These are phyloP conservation scores for Alces alces DNA, from an alignment of 2,113 vertebrate genomes.

Conservation along the genomic window DNA sequence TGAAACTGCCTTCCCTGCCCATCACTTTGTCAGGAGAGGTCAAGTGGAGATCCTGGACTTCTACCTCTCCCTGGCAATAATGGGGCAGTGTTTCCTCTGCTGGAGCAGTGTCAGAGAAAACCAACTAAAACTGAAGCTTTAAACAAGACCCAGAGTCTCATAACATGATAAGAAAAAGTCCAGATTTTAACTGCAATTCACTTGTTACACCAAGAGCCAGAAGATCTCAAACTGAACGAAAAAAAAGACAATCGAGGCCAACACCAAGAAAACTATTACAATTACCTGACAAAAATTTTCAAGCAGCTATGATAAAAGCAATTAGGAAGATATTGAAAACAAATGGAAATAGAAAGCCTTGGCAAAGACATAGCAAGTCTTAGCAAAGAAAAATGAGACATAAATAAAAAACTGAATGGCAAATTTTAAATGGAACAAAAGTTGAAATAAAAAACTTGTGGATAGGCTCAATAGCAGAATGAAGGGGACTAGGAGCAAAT, in stretches of 20 bases:
- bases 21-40: neutral
- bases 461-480: neutral
- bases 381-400: neutral
- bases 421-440: slow-evolving; percentile 12
- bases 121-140: neutral
- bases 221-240: neutral
- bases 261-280: neutral
- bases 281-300: neutral
- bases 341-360: neutral
- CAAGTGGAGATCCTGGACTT: neutral
- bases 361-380: neutral
- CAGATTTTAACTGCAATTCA: neutral
- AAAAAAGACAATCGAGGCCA: neutral
- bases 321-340: neutral
- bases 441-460: neutral
- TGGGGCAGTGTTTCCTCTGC: neutral
- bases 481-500: neutral
- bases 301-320: neutral
- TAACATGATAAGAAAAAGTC: neutral
- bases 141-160: neutral
- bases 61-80: neutral
- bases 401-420: neutral
- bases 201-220: neutral
- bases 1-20: neutral
- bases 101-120: neutral